Base-by-base conservation (phyloP, 2,888 invertebrate species). In the Eurytoma californica region DNA sequence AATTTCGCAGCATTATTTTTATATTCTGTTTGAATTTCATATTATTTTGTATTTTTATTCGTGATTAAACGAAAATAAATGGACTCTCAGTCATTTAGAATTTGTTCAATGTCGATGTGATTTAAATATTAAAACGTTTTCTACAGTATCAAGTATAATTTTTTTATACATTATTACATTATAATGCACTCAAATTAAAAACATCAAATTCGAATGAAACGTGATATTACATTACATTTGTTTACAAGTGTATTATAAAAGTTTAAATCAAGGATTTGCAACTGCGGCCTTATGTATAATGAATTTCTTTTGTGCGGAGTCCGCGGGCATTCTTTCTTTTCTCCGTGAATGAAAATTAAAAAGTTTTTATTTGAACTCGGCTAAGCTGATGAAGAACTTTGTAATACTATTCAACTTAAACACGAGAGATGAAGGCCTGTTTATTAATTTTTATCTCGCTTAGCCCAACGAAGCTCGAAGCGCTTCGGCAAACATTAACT, bases 291-390 rank as follows among this genome's bases (percentile, higher is more conserved):
- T 77, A 63, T 24, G 24, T 68, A 30, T n/a, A 73, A 73, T 73
- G 61, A 73, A 73, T 73, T 78, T 72, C 73, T 68, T 78, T 78
- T 78, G 49, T 69, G n/a, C 61, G 3, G 5, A 14, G 47, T 14
- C 51, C 28, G 47, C 58, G n/a, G 30, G 39, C 47, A 55, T 73
- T 63, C 61, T 60, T 65, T 47, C 47, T 57, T 65, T 60, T 39
- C 68, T 73, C n/a, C 72, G 65, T 79, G 79, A 79, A 79, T 79
- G 60, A 69, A 79, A 79, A 79, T 73, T 68, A 73, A 79, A 79
- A 74, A 69, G 51, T 79, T 79, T 74, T 74, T 73, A 74, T 74
- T 74, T 58, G 65, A 69, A 68, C 57, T 73, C 39, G 30, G 65
- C 39, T 69, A 65, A 73, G 13, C 72, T 68, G 78, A 68, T 18